Evolutionary conservation across 2,888 invertebrate species (phyloP).

Genomic region (Mythimna vitellina): DNA sequence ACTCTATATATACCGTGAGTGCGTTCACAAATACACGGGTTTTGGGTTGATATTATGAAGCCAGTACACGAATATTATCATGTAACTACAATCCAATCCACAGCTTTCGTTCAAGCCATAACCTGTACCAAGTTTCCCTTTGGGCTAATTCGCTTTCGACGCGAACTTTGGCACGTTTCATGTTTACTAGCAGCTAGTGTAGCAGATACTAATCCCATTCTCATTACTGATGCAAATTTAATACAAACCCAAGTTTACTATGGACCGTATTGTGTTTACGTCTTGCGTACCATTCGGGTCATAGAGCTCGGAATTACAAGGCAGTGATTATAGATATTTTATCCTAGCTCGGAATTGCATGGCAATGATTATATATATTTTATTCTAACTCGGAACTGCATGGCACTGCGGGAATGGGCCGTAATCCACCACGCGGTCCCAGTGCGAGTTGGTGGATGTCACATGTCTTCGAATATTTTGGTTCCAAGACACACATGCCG

Average conservation of each 20-base stretch:
- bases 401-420: too few species aligned
- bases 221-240: slow-evolving; percentile 65
- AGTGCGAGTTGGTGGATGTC: too few species aligned
- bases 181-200: slow-evolving; percentile 54
- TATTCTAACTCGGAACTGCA: background rate
- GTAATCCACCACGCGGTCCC: too few species aligned
- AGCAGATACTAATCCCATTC: slow-evolving; percentile 54
- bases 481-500: too few species aligned
- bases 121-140: slow-evolving; percentile 26
- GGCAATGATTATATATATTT: too few species aligned
- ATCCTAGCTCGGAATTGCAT: background rate
- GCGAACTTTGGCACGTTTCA: slow-evolving; percentile 59
- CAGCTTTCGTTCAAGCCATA: background rate
- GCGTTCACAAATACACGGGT: too few species aligned
- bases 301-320: background rate
- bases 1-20: too few species aligned
- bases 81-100: background rate
- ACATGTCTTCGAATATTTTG: too few species aligned
- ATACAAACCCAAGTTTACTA: slow-evolving; percentile 52
- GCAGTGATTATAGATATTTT: background rate
- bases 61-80: slow-evolving; percentile 1
- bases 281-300: slow-evolving; percentile 32
- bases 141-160: slow-evolving; percentile 58
- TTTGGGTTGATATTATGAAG: too few species aligned
- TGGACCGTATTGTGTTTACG: slow-evolving; percentile 51